phyloP scores from a whole-genome alignment of 2,113 vertebrate genomes.

The Xiphias gladius region DNA sequence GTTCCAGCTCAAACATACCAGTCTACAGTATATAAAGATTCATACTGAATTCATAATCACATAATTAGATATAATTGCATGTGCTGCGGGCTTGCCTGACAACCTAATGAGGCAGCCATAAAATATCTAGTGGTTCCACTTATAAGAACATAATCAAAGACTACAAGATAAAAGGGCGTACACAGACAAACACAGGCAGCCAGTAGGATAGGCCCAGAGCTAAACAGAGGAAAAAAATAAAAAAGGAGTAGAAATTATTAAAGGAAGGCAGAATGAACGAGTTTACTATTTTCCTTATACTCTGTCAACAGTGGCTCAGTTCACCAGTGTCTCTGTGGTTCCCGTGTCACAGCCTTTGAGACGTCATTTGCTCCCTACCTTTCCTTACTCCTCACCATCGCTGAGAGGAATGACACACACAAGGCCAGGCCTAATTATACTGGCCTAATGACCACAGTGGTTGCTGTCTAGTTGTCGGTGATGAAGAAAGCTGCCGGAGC shows the following conservation, averaged over 20 bases:
- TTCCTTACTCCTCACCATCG: slow-evolving; percentile 29
- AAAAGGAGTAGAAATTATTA: slow-evolving; percentile 40
- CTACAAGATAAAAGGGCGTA: slow-evolving; percentile 70
- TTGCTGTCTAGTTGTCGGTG: slow-evolving; percentile 53
- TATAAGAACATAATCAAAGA: slow-evolving; percentile 75
- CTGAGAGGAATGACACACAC: background rate
- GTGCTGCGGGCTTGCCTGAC: slow-evolving; percentile 70
- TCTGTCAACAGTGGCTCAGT: slow-evolving; percentile 53
- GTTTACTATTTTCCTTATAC: slow-evolving; percentile 49
- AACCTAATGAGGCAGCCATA: slow-evolving; percentile 72
- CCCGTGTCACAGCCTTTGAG: slow-evolving; percentile 27
- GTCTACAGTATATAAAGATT: slow-evolving; percentile 59
- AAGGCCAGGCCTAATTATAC: slow-evolving; percentile 54
- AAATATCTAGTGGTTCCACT: slow-evolving; percentile 71
- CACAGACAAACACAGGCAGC: slow-evolving; percentile 56
- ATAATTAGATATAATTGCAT: slow-evolving; percentile 77
- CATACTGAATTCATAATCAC: slow-evolving; percentile 73
- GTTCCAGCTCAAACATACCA: slow-evolving; percentile 43
- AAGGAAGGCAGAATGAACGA: slow-evolving; percentile 34
- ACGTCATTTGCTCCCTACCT: slow-evolving; percentile 30
- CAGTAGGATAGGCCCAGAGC: slow-evolving; percentile 45
- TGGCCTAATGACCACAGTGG: slow-evolving; percentile 60
- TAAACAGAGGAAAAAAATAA: slow-evolving; percentile 4
- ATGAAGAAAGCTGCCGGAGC: slow-evolving; percentile 55
- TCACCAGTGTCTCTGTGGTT: slow-evolving; percentile 37